Evolutionary conservation across 2,888 invertebrate species (phyloP).

Genomic region (Schizaphis graminum): DNA sequence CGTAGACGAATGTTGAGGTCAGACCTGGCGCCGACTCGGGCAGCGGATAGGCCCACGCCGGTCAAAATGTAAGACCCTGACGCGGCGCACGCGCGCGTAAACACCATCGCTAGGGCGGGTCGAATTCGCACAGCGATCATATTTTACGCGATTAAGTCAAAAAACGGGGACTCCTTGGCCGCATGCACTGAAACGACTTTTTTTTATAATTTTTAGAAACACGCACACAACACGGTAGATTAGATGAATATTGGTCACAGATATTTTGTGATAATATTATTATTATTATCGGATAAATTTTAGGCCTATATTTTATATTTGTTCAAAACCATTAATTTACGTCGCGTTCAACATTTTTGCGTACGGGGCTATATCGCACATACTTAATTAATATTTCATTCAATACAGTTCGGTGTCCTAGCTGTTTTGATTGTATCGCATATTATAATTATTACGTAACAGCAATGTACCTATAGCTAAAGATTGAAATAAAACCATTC

Average conservation of each 20-base stretch:
- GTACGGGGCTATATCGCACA: too few relatives aligned
- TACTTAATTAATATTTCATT: too few relatives aligned
- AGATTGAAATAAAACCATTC: neutral
- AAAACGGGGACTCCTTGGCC: neutral
- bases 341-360: too few relatives aligned
- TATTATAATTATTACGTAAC: neutral
- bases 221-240: neutral
- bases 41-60: slow-evolving; percentile 69
- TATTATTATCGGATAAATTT: too few relatives aligned
- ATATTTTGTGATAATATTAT: too few relatives aligned
- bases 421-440: neutral
- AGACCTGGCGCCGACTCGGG: slow-evolving; percentile 68
- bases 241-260: neutral
- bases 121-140: neutral
- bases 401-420: too few relatives aligned
- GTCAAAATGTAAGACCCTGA: slow-evolving; percentile 70
- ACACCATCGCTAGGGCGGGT: neutral
- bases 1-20: slow-evolving; percentile 98
- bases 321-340: too few relatives aligned
- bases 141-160: neutral
- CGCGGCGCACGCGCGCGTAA: neutral
- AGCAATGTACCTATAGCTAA: neutral
- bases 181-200: neutral
- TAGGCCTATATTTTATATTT: too few relatives aligned
- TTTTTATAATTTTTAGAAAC: neutral